A percentile compares a stretch with the other conserved stretches of the same genome.
Evolutionary conservation across 2,113 vertebrate species (phyloP).

Genomic region (Hepsetus odoe): DNA sequence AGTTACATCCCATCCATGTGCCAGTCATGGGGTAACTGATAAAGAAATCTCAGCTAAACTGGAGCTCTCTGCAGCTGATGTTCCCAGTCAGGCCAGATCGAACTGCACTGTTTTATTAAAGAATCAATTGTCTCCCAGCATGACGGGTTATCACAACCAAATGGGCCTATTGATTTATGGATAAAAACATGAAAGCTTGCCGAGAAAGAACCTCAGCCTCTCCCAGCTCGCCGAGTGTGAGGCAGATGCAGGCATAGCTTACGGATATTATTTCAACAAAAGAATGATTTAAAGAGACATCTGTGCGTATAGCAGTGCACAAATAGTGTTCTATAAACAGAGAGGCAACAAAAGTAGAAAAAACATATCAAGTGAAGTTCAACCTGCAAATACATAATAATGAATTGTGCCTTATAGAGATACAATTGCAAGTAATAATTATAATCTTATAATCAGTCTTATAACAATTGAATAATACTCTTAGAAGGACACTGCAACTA

Average conservation of each 20-base stretch:
- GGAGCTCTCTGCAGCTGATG: background rate
- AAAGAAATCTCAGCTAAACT: constrained; percentile 17
- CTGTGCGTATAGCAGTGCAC: background rate
- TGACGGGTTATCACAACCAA: constrained; percentile 42
- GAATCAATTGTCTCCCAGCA: constrained; percentile 46
- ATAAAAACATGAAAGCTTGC: constrained; percentile 35
- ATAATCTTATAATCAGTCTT: background rate
- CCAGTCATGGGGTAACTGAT: constrained; percentile 7
- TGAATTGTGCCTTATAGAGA: too few relatives aligned
- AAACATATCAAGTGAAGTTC: background rate
- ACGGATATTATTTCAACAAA: background rate
- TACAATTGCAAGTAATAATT: background rate
- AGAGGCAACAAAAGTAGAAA: background rate
- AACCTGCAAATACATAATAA: too few relatives aligned
- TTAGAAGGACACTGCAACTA: too few relatives aligned
- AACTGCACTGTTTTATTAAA: constrained; percentile 47
- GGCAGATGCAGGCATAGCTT: constrained; percentile 10
- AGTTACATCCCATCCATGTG: background rate
- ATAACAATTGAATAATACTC: too few relatives aligned
- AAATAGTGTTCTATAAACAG: background rate
- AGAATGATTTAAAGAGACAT: background rate
- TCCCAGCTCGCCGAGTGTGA: background rate
- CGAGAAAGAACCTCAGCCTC: constrained; percentile 1
- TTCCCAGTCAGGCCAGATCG: constrained; percentile 9
- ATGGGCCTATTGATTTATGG: constrained; percentile 48